Percentiles rank a stretch among this genome's conserved stretches.
phyloP scores from a whole-genome alignment of 2,888 invertebrate species.

The Spilarctia lutea region DNA sequence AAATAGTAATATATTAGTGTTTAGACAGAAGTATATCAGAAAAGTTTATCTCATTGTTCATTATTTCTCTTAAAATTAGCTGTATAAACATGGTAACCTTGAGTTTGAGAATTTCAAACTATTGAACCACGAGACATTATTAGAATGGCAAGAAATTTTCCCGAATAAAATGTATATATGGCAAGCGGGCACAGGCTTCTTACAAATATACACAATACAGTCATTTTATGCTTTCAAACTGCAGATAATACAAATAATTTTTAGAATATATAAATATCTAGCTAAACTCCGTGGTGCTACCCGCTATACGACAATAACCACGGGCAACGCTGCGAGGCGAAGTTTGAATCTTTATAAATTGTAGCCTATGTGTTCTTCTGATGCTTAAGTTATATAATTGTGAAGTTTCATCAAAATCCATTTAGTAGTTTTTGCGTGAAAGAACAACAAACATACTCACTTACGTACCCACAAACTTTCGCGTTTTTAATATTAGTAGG shows the following conservation, averaged over 20 bases:
- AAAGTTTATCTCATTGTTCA: neutral
- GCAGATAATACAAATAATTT: constrained; percentile 9
- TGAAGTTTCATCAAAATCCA: too few species aligned
- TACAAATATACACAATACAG: constrained; percentile 11
- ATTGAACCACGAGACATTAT: neutral
- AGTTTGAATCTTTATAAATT: too few species aligned
- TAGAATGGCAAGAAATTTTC: constrained; percentile 11
- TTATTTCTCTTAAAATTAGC: neutral
- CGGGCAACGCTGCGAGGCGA: too few species aligned
- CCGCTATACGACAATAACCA: too few species aligned
- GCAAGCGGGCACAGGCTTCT: constrained; percentile 11
- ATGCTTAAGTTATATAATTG: too few species aligned
- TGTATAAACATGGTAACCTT: neutral
- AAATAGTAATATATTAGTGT: neutral
- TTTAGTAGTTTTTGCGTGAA: too few species aligned
- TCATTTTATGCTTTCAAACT: constrained; percentile 13
- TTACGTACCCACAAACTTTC: too few species aligned
- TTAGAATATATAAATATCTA: too few species aligned
- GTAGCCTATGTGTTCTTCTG: too few species aligned
- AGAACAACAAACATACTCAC: too few species aligned
- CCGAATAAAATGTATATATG: constrained; percentile 11
- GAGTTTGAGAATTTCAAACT: neutral
- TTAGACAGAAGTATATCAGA: neutral
- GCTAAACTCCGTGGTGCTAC: too few species aligned
- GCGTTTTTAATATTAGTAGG: too few species aligned